These are phyloP conservation scores for Drosophila austrosaltans DNA, from an alignment of 2,888 invertebrate species.

Conservation along the genomic window DNA sequence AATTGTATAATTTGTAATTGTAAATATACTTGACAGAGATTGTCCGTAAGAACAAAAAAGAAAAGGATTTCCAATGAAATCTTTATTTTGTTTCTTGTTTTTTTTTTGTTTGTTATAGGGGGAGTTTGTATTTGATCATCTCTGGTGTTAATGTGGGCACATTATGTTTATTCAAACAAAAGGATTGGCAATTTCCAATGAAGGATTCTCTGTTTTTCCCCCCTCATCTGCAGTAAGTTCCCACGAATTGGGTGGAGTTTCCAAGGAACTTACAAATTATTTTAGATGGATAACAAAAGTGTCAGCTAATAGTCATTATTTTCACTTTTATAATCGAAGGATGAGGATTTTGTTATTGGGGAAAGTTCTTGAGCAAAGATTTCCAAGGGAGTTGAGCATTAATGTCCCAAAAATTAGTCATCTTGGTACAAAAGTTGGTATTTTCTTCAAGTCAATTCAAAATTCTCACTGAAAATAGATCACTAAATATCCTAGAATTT, in stretches of 20 bases:
- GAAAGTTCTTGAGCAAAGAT: no score
- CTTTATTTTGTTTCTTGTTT: constrained; percentile 33
- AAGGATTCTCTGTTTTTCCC: constrained; percentile 43
- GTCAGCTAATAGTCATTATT: background rate
- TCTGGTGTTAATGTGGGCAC: constrained; percentile 72
- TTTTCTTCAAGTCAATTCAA: no score
- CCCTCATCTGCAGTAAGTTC: constrained; percentile 33
- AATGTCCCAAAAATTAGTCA: no score
- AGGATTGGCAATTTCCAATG: constrained; percentile 69
- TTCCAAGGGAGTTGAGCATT: no score
- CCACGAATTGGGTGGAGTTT: constrained; percentile 46
- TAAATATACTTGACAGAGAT: constrained; percentile 54
- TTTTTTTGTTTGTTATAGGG: constrained; percentile 4
- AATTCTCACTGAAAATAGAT: no score
- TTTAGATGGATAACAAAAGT: background rate
- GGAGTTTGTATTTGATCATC: constrained; percentile 11
- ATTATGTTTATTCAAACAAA: constrained; percentile 59
- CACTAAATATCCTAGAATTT: no score
- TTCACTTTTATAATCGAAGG: no score
- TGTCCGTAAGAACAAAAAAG: constrained; percentile 39
- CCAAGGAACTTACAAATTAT: background rate
- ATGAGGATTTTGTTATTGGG: no score
- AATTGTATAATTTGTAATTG: constrained; percentile 66
- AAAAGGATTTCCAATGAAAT: constrained; percentile 49
- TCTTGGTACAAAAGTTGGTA: no score